Evolutionary conservation across 2,888 invertebrate species (phyloP).

Genomic region (Netelia virgata): DNA sequence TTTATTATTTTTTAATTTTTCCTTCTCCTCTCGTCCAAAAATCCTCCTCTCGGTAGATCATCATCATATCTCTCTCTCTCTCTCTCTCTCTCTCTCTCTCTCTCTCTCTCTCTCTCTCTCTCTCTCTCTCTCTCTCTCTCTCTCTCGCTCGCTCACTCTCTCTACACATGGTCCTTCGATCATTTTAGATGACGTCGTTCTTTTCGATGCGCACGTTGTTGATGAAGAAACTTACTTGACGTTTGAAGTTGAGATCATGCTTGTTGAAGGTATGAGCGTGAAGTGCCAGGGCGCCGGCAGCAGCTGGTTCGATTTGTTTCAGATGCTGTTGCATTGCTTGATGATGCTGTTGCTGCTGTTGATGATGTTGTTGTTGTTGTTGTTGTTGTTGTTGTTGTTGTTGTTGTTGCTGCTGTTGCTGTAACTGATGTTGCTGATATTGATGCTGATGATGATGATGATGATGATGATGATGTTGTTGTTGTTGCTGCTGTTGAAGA

Average conservation of each 20-base stretch:
- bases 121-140: slow-evolving; percentile 53
- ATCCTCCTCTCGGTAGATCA: neutral
- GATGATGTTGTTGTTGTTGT: slow-evolving; percentile 76
- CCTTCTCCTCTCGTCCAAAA: neutral
- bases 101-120: slow-evolving; percentile 22
- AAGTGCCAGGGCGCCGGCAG: slow-evolving; percentile 82
- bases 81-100: slow-evolving; percentile 50
- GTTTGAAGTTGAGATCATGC: slow-evolving; percentile 89
- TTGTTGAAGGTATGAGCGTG: slow-evolving; percentile 88
- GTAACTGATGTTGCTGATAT: slow-evolving; percentile 83
- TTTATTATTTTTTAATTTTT: neutral
- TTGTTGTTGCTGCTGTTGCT: slow-evolving; percentile 74
- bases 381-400: slow-evolving; percentile 75
- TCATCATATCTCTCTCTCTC: slow-evolving; percentile 19
- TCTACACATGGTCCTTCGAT: slow-evolving; percentile 27
- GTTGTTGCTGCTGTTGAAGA: slow-evolving; percentile 56
- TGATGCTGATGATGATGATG: slow-evolving; percentile 84
- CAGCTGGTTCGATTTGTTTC: slow-evolving; percentile 82
- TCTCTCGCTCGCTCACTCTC: neutral
- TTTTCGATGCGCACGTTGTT: slow-evolving; percentile 92
- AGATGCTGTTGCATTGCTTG: slow-evolving; percentile 75
- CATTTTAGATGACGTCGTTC: slow-evolving; percentile 86
- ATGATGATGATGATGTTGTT: slow-evolving; percentile 85
- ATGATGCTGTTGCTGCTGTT: slow-evolving; percentile 76
- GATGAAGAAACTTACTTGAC: slow-evolving; percentile 94